Conservation (phyloP, 1,140 invertebrate species). For the Eupristina koningsbergeri region DNA sequence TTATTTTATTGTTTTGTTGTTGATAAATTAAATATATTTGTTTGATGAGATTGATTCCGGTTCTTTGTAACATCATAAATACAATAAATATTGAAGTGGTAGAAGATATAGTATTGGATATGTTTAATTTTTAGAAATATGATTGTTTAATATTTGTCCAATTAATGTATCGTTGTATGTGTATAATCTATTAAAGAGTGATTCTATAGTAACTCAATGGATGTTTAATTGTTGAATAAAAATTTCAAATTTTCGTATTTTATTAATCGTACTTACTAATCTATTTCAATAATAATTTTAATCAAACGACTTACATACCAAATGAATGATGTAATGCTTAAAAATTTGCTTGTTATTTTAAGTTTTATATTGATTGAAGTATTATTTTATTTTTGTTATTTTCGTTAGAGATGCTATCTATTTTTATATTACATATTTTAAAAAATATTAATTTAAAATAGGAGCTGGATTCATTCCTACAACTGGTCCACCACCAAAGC, state of each 20-base stretch:
- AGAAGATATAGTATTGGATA: neutral
- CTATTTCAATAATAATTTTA: neutral
- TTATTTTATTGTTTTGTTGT: neutral
- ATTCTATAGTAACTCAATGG: neutral
- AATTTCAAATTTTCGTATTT: constrained; percentile 6
- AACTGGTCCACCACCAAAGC: constrained; percentile 68
- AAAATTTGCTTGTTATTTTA: constrained; percentile 21
- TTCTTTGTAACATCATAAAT: neutral
- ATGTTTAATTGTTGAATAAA: neutral
- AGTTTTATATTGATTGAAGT: neutral
- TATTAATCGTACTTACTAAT: neutral
- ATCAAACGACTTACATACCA: neutral
- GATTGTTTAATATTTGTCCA: constrained; percentile 13
- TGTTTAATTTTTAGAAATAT: neutral
- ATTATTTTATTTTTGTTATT: neutral
- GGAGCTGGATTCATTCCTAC: constrained; percentile 65
- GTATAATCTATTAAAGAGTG: neutral
- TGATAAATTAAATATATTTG: neutral
- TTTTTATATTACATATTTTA: constrained; percentile 2
- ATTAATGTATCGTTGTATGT: constrained; percentile 1
- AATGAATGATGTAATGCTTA: neutral
- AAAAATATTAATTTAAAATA: constrained; percentile 49
- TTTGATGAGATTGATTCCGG: neutral
- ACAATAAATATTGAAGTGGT: constrained; percentile 22
- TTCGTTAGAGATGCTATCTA: neutral